Percentiles rank a stretch among this genome's conserved stretches.
phyloP scores from a whole-genome alignment of 2,888 invertebrate species.

The Scelioninae gen. 1 region DNA sequence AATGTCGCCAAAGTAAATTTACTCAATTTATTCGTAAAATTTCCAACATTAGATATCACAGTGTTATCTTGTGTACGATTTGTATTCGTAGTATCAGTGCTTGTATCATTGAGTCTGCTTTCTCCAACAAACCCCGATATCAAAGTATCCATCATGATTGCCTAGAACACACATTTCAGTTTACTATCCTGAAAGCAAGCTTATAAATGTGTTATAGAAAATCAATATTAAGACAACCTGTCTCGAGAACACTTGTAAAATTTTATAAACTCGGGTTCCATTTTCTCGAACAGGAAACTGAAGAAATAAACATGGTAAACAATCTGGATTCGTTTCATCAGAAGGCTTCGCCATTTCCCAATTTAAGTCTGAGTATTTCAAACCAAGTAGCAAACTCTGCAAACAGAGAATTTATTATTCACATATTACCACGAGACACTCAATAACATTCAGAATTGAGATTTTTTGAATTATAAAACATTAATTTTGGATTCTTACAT shows the following conservation, averaged over 20 bases:
- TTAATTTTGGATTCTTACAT: slow-evolving; percentile 87
- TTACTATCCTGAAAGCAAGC: no score
- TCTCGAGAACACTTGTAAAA: slow-evolving; percentile 89
- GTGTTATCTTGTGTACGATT: slow-evolving; percentile 79
- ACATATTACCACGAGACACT: not conserved
- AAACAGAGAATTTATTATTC: slow-evolving; percentile 11
- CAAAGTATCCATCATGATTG: slow-evolving; percentile 94
- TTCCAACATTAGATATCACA: slow-evolving; percentile 78
- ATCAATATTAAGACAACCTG: slow-evolving; percentile 83
- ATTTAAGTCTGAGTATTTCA: slow-evolving; percentile 94
- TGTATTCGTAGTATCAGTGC: slow-evolving; percentile 80
- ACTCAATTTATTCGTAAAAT: slow-evolving; percentile 92
- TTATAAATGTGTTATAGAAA: no score
- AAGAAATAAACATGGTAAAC: slow-evolving; percentile 95
- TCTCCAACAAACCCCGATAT: slow-evolving; percentile 93
- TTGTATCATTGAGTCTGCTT: slow-evolving; percentile 85
- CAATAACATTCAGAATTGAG: no score
- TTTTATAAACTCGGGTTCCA: slow-evolving; percentile 91
- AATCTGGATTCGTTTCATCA: slow-evolving; percentile 92
- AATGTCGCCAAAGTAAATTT: slow-evolving; percentile 94
- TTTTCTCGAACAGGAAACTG: slow-evolving; percentile 94
- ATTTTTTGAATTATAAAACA: not conserved
- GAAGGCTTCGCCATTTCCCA: slow-evolving; percentile 97
- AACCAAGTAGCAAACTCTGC: slow-evolving; percentile 92
- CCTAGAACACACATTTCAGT: slow-evolving; percentile 81